Evolutionary conservation across 2,888 invertebrate species (phyloP), one percentile per base, ranked within the genome.

Genomic region (Lycocerus yunnanus): DNA sequence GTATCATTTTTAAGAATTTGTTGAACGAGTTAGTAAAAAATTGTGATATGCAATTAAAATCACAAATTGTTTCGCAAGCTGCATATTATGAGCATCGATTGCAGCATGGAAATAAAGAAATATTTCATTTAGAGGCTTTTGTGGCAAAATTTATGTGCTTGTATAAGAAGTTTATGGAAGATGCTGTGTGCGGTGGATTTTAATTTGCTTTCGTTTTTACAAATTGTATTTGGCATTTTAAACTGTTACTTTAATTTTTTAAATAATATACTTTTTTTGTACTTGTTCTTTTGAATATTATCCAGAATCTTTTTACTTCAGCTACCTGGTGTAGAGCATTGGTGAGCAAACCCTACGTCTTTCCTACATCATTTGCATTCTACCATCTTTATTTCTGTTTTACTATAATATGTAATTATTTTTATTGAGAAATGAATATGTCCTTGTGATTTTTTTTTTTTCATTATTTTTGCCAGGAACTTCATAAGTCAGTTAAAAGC

Each of bases 111-210:
- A 95, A 94, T 82, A 99, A 99, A 87, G 92, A 95, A 16, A 98
- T 99, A 82, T 98, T 97, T 84, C 99, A 99, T 86, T 89, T 99
- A 69, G 99, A 99, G 88, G 98, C 98, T 2, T 99, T 99, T 89
- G 94, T 98, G 66, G 97, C 97, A 0, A 94, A 95, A 82, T 98
- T 98, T 86, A 99, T 99, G 99, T 91, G 93, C 43, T 93, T 97
- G 80, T 98, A 97, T 85, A 95, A 96, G 84, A 93, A 93, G 82
- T 97, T 95, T 85, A 90, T 96, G 85, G 95, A 95, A 84, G 93
- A 93, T 82, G 90, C 91, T 16, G 84, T 93, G 80, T 90, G 89
- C 71, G 91, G 88, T 82, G 89, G 88, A 67, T 89, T 89, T 83
- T 90, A 81, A 87, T 58, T n/a, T 68, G 16, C 16, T 16, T 24